These are phyloP conservation scores for Tupiocoris notatus DNA, from an alignment of 2,888 invertebrate genomes.

Conservation along the genomic window DNA sequence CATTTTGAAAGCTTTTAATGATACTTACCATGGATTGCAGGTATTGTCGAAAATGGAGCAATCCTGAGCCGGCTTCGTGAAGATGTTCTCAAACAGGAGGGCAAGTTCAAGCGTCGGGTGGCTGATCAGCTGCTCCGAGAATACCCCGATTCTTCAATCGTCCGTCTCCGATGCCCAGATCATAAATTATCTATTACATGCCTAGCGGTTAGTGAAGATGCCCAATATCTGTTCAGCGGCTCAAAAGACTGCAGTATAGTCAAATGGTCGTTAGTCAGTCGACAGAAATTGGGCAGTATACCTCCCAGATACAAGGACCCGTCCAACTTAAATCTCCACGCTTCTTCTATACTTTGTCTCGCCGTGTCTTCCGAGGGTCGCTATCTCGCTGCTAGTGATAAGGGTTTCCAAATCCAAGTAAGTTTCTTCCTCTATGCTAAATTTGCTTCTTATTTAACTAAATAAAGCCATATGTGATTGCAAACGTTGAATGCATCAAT, in stretches of 20 bases:
- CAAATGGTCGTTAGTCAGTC: conserved; percentile 63
- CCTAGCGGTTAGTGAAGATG: conserved; percentile 72
- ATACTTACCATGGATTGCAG: too few relatives aligned
- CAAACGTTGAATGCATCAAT: too few relatives aligned
- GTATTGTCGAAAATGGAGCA: conserved; percentile 63
- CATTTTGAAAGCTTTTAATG: too few relatives aligned
- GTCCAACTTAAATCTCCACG: conserved; percentile 54
- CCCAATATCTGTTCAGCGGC: conserved; percentile 68
- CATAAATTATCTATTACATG: conserved; percentile 79
- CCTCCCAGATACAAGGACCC: conserved; percentile 51
- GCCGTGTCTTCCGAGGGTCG: conserved; percentile 48
- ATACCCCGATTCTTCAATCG: conserved; percentile 51
- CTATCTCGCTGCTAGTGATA: conserved; percentile 66
- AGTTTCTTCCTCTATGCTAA: neutral
- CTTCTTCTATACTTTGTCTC: conserved; percentile 47
- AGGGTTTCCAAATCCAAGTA: conserved; percentile 62
- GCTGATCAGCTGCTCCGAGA: conserved; percentile 60
- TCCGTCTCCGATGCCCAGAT: conserved; percentile 69
- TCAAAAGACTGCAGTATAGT: conserved; percentile 85
- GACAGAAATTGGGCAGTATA: conserved; percentile 61
- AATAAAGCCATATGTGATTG: too few relatives aligned
- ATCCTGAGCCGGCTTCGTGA: conserved; percentile 75
- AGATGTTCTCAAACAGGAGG: conserved; percentile 83
- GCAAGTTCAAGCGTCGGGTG: conserved; percentile 65
- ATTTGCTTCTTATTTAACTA: too few relatives aligned